Base-by-base conservation (phyloP, 2,797 vertebrate species). In the Gouania willdenowi region DNA sequence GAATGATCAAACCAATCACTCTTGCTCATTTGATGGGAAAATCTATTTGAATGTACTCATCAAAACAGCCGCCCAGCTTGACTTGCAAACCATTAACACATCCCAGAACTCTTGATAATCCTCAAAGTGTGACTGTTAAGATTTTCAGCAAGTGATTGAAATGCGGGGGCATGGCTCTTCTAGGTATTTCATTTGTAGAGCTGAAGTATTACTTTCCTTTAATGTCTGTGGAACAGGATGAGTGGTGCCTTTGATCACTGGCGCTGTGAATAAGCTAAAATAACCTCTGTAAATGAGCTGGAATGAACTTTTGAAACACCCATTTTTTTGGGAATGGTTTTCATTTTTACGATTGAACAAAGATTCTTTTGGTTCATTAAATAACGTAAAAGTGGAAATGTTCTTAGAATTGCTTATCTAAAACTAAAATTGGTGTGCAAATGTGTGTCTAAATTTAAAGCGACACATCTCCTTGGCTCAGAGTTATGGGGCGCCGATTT, bases 191-290 rank as follows among this genome's bases (percentile, higher is more conserved):
- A 81, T 83, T 82, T 82, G 60, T 40, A 26, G 34, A 77, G 59
- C 65, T 81, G 77, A 82, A 78, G 83, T 45, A 71, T 70, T 71
- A 64, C 42, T 58, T 63, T 50, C 47, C 58, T 79, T 73, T 78
- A 77, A 77, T 66, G 66, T 73, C 62, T 52, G 43, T 33, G 53
- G 56, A 68, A 62, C 45, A 39, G 52, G 48, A 30, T 20, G 50
- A 57, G 63, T 60, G 43, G 36, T 27, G 54, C 47, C 72, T 86
- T 84, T 86, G 78, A 85, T 85, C 70, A 79, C 26, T 65, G 42
- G 56, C 40, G 50, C 44, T 39, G 33, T 45, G 58, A 64, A 59
- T 48, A 48, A 33, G 13, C 36, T 26, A 66, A 73, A 76, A 74
- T 46, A 55, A 45, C 53, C 49, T 39, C 42, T 58, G 40, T 61